Percentiles rank a stretch among this genome's conserved stretches.
Evolutionary conservation across 2,888 invertebrate genomes (phyloP).

Genomic region (Teleiodes luculella): DNA sequence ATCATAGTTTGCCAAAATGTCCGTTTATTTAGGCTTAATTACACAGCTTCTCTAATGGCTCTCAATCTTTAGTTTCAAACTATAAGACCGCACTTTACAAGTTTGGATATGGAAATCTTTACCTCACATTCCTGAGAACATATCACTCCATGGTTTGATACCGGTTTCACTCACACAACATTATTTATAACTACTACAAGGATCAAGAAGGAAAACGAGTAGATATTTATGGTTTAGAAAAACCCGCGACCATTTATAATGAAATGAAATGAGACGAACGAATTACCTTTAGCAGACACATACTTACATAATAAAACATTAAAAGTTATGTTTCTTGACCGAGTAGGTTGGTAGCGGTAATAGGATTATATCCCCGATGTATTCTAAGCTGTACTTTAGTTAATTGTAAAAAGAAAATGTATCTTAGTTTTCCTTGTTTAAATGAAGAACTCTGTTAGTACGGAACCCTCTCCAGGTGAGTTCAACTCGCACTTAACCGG

Average conservation of each 20-base stretch:
- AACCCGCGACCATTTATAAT: conserved; percentile 7
- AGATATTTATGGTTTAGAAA: conserved; percentile 6
- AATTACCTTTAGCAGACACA: too few relatives aligned
- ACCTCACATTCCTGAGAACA: background rate
- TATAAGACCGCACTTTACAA: background rate
- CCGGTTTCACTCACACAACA: conserved; percentile 5
- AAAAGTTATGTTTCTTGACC: too few relatives aligned
- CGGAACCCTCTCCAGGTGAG: too few relatives aligned
- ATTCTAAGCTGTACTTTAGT: too few relatives aligned
- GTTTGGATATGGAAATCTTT: too few relatives aligned
- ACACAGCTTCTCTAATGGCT: background rate
- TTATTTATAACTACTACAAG: background rate
- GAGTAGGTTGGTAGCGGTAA: background rate
- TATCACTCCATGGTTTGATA: background rate
- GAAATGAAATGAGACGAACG: background rate
- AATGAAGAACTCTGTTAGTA: too few relatives aligned
- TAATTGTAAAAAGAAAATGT: too few relatives aligned
- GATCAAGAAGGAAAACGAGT: conserved; percentile 8
- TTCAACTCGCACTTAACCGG: too few relatives aligned
- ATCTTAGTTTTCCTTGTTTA: too few relatives aligned
- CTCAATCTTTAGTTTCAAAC: background rate
- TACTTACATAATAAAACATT: too few relatives aligned
- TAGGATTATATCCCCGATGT: too few relatives aligned
- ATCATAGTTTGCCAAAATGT: background rate
- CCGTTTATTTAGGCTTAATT: background rate